phyloP scores from a whole-genome alignment of 2,888 invertebrate genomes.

The Drosophila parthenogenetica region DNA sequence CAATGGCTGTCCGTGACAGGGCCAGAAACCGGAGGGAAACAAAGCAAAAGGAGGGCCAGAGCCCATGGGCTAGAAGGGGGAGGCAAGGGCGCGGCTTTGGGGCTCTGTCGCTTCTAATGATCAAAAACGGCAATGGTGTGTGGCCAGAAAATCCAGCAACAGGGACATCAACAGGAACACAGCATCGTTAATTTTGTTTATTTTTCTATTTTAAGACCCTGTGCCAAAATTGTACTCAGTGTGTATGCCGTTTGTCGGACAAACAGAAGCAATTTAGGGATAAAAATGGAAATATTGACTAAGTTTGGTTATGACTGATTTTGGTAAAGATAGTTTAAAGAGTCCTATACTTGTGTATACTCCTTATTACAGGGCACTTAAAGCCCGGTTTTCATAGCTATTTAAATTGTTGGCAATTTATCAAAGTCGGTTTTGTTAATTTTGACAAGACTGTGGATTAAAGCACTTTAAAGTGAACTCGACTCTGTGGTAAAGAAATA shows the following conservation, averaged over 20 bases:
- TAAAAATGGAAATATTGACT: too few species aligned
- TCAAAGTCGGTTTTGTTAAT: constrained; percentile 39
- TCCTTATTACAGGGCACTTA: neutral
- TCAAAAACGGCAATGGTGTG: constrained; percentile 47
- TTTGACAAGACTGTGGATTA: constrained; percentile 14
- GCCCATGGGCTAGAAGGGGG: neutral
- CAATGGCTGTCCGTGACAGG: constrained; percentile 13
- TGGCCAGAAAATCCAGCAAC: constrained; percentile 17
- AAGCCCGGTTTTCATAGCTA: neutral
- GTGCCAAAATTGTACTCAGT: neutral
- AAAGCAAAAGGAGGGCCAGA: neutral
- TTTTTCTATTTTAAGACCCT: constrained; percentile 11
- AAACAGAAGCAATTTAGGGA: too few species aligned
- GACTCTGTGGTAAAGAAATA: constrained; percentile 48
- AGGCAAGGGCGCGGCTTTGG: constrained; percentile 50
- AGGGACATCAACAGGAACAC: constrained; percentile 24
- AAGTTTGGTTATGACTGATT: too few species aligned
- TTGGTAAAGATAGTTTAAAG: too few species aligned
- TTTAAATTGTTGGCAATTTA: constrained; percentile 42
- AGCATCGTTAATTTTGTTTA: constrained; percentile 37
- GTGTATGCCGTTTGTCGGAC: too few species aligned
- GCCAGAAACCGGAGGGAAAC: neutral
- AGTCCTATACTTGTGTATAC: too few species aligned
- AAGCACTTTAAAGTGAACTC: constrained; percentile 41
- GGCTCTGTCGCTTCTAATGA: constrained; percentile 72